These are phyloP conservation scores for Meloidogyne exigua DNA, from an alignment of 1,140 invertebrate species.

Conservation along the genomic window DNA sequence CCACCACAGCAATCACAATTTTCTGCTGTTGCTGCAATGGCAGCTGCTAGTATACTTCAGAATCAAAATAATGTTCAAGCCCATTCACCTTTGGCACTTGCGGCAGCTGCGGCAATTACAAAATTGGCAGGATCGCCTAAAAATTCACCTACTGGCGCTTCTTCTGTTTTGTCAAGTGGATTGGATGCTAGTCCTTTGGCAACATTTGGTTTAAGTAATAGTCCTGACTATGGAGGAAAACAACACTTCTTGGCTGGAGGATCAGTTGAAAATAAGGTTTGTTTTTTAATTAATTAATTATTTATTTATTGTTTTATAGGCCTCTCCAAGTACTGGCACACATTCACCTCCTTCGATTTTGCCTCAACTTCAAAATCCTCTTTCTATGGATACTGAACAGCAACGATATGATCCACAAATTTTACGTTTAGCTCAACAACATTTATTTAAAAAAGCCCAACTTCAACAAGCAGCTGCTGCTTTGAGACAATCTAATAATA, in stretches of 20 bases:
- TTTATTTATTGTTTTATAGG: not conserved
- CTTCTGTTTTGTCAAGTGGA: constrained; percentile 3
- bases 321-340: not conserved
- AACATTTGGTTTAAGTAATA: not conserved
- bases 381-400: not conserved
- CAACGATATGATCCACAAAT: constrained; percentile 1
- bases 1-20: not conserved
- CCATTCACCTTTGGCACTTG: not conserved
- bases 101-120: not conserved
- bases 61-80: not conserved
- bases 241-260: not conserved
- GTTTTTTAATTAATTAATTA: not conserved
- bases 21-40: constrained; percentile 3
- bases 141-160: not conserved
- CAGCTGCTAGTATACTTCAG: not conserved
- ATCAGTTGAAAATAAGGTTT: not conserved
- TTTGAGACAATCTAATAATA: not conserved
- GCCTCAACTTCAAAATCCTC: constrained; percentile 6
- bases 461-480: constrained; percentile 16
- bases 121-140: constrained; percentile 3
- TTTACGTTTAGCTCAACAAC: not conserved
- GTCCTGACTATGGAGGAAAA: not conserved
- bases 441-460: not conserved
- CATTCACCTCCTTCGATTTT: constrained; percentile 6
- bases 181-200: constrained; percentile 5